A percentile compares a stretch with the other conserved stretches of the same genome.
Conservation (phyloP, 2,888 invertebrate species). For the Parelbella ahira region DNA sequence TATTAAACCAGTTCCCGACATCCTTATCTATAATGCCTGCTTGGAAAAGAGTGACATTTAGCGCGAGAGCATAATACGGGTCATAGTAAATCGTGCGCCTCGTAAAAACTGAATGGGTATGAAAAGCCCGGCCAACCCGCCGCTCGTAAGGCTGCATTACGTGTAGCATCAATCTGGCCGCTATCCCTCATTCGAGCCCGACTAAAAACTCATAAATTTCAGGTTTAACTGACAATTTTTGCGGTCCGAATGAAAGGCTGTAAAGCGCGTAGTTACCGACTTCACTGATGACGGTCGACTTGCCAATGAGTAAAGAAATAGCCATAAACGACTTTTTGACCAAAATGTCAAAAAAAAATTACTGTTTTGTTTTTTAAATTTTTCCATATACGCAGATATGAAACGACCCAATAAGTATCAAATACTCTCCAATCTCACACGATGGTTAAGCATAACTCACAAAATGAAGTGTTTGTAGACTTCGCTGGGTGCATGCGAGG, state of each 20-base stretch:
- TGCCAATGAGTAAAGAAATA: too few relatives aligned
- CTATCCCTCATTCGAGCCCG: background rate
- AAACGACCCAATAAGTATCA: too few relatives aligned
- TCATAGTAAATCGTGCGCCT: constrained; percentile 15
- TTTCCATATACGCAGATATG: too few relatives aligned
- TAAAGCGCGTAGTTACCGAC: constrained; percentile 3
- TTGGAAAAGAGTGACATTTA: constrained; percentile 15
- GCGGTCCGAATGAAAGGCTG: constrained; percentile 1
- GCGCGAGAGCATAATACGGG: constrained; percentile 10
- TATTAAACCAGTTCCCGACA: constrained; percentile 1
- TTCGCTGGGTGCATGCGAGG: too few relatives aligned
- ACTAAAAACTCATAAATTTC: constrained; percentile 9
- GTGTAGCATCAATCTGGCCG: constrained; percentile 1
- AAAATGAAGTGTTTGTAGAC: too few relatives aligned
- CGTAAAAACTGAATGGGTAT: constrained; percentile 13
- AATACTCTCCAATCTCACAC: too few relatives aligned
- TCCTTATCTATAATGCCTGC: constrained; percentile 7
- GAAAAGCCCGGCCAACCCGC: background rate
- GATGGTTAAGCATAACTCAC: too few relatives aligned
- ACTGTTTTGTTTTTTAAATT: too few relatives aligned
- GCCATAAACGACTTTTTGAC: background rate
- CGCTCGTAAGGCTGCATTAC: constrained; percentile 1
- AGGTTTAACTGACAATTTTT: constrained; percentile 1
- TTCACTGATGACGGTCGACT: too few relatives aligned
- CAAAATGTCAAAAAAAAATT: too few relatives aligned